phyloP scores from a whole-genome alignment of 2,797 vertebrate species.

The Gephyroberyx darwinii region DNA sequence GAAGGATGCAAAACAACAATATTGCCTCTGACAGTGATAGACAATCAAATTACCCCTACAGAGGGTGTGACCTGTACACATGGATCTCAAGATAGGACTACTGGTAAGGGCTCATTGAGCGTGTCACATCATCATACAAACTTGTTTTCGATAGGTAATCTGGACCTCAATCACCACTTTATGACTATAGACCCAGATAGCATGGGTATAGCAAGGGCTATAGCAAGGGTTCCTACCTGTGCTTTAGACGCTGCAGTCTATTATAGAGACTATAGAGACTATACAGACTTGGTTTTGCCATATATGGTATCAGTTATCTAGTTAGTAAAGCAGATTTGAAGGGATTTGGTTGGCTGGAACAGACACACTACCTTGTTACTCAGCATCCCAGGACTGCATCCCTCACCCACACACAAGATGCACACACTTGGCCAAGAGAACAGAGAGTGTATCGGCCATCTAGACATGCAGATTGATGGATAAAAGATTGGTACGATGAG shows the following conservation, averaged over 20 bases:
- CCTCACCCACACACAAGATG: slow-evolving; percentile 13
- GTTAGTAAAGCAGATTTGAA: slow-evolving; percentile 5
- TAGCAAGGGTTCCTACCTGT: too few relatives aligned
- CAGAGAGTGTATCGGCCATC: background rate
- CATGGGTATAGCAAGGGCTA: background rate
- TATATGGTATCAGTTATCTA: background rate
- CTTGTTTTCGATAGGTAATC: background rate
- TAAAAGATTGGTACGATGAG: slow-evolving; percentile 36
- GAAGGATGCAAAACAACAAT: slow-evolving; percentile 21
- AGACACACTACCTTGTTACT: slow-evolving; percentile 63
- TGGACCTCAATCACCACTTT: background rate
- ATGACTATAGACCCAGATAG: background rate
- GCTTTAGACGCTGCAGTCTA: too few relatives aligned
- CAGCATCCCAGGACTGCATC: slow-evolving; percentile 8
- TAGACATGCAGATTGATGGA: background rate
- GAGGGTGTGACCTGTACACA: background rate
- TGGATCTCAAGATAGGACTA: background rate
- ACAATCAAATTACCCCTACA: background rate
- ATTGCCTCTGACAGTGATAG: background rate
- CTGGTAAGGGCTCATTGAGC: slow-evolving; percentile 4
- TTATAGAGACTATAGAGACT: too few relatives aligned
- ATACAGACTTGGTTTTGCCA: too few relatives aligned
- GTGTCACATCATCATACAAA: slow-evolving; percentile 3
- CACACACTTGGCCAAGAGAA: background rate
- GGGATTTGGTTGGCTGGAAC: slow-evolving; percentile 11